These are phyloP conservation scores for Ormyrus rosae DNA, from an alignment of 2,888 invertebrate species.

Conservation along the genomic window DNA sequence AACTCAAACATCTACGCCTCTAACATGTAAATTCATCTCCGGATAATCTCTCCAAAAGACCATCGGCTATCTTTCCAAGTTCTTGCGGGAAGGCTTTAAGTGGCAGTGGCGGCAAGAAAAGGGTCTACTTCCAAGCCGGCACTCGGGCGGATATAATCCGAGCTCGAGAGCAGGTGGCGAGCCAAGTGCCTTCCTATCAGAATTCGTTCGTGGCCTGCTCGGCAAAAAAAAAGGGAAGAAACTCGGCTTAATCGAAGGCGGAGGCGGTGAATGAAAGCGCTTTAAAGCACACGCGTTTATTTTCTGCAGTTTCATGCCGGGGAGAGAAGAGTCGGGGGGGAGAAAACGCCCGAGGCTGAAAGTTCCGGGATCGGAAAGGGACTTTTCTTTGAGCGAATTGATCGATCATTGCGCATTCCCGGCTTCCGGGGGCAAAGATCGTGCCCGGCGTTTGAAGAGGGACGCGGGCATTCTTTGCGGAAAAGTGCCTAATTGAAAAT, in stretches of 20 bases:
- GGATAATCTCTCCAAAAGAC: too few species aligned
- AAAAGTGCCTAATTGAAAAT: neutral
- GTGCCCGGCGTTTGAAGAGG: too few species aligned
- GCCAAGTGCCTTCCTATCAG: constrained; percentile 9
- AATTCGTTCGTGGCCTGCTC: constrained; percentile 33
- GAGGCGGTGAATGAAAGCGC: neutral
- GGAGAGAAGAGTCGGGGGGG: neutral
- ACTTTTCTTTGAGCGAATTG: constrained; percentile 28
- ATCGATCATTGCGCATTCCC: constrained; percentile 33
- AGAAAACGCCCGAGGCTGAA: constrained; percentile 16
- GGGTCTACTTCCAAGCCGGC: neutral
- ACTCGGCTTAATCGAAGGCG: constrained; percentile 28
- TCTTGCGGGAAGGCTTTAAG: neutral
- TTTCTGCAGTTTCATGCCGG: constrained; percentile 19
- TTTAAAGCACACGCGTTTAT: neutral
- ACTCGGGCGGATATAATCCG: neutral
- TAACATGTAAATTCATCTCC: too few species aligned
- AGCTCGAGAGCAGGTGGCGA: neutral
- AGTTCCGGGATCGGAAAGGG: neutral
- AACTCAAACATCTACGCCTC: too few species aligned
- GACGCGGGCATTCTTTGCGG: too few species aligned
- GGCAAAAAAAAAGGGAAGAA: neutral
- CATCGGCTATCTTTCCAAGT: too few species aligned
- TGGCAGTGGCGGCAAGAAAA: neutral
- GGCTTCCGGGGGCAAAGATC: neutral